Conservation (phyloP, 2,797 vertebrate species). For the Discoglossus pictus region DNA sequence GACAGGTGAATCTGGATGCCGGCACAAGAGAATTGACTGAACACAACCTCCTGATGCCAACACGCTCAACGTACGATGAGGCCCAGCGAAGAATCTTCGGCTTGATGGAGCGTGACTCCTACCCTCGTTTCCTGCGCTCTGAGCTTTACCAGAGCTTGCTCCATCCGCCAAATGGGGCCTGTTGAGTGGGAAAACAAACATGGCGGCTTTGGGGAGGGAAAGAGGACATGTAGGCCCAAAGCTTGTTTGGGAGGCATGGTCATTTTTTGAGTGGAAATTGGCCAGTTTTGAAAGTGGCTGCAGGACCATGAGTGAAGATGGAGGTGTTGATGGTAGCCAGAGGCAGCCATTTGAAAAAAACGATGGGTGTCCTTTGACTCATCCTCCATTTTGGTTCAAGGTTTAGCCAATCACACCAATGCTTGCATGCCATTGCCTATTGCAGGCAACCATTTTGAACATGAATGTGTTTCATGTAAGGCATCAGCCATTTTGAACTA, state of each 20-base stretch:
- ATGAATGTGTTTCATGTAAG: conserved; percentile 8
- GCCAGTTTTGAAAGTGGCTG: conserved; percentile 6
- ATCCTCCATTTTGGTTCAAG: conserved; percentile 5
- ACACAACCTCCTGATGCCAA: conserved; percentile 75
- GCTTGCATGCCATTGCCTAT: conserved; percentile 37
- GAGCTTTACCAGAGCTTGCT: conserved; percentile 69
- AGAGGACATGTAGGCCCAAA: neutral
- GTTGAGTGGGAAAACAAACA: conserved; percentile 6
- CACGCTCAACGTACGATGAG: conserved; percentile 67
- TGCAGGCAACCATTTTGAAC: conserved; percentile 24
- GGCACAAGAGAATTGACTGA: conserved; percentile 76
- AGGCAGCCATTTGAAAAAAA: conserved; percentile 38
- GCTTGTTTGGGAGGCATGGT: conserved; percentile 2
- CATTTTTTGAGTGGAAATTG: conserved; percentile 1
- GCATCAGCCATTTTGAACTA: conserved; percentile 20
- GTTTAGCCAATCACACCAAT: conserved; percentile 5
- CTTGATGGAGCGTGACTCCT: conserved; percentile 79
- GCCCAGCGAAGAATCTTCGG: conserved; percentile 78
- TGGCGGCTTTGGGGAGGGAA: neutral
- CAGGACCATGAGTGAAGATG: conserved; percentile 23
- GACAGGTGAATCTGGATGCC: conserved; percentile 80
- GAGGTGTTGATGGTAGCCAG: conserved; percentile 26
- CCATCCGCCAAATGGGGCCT: conserved; percentile 45
- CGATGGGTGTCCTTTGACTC: conserved; percentile 22
- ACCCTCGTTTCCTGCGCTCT: conserved; percentile 81